Conservation (phyloP, 2,113 vertebrate species). For the Menura novaehollandiae region DNA sequence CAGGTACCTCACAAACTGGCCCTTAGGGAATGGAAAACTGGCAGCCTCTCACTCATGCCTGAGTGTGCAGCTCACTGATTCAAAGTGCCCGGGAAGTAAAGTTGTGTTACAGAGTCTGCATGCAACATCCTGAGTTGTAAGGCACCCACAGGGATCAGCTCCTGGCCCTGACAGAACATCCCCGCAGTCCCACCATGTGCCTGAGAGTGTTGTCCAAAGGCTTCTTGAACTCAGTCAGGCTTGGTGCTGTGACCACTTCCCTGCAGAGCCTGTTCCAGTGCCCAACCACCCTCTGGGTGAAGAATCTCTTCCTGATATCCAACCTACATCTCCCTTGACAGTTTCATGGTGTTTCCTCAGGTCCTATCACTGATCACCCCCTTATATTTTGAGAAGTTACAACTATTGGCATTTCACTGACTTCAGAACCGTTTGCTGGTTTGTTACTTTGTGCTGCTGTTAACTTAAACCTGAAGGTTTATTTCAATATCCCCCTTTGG, state of each 20-base stretch:
- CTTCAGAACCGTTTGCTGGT: background rate
- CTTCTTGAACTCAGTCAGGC: background rate
- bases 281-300: background rate
- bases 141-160: background rate
- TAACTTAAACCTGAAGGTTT: background rate
- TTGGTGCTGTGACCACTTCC: background rate
- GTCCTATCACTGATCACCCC: background rate
- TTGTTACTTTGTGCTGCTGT: background rate
- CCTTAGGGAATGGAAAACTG: rapidly evolving
- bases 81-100: background rate
- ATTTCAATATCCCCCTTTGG: background rate
- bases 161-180: background rate
- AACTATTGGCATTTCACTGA: too few species aligned
- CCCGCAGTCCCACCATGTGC: background rate
- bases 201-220: background rate
- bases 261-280: background rate
- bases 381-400: rapidly evolving
- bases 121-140: background rate
- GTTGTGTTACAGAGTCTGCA: background rate
- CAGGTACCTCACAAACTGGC: background rate
- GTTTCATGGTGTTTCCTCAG: background rate
- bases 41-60: background rate
- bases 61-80: background rate
- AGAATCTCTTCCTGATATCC: background rate
- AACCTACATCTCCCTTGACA: background rate